Percentiles rank a stretch among this genome's conserved stretches.
Conservation (phyloP, 2,113 vertebrate genomes). For the Rhodinocichla rosea region DNA sequence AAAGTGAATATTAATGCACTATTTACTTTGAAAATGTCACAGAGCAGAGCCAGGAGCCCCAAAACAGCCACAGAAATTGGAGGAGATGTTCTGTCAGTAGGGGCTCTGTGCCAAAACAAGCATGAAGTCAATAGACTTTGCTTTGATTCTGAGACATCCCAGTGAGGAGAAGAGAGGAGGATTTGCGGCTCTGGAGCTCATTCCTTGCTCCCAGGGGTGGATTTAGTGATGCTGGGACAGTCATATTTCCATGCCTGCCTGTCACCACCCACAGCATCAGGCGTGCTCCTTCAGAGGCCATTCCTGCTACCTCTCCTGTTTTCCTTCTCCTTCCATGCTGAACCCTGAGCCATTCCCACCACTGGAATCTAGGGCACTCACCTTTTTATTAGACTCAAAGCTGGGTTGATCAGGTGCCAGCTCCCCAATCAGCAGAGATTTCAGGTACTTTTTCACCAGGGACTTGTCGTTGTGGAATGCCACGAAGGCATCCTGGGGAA, state of each 20-base stretch:
- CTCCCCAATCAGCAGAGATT: conserved; percentile 75
- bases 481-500: conserved; percentile 74
- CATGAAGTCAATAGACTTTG: neutral
- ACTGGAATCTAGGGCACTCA: conserved; percentile 47
- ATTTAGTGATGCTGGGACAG: neutral
- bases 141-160: neutral
- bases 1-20: neutral
- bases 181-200: neutral
- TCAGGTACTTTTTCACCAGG: conserved; percentile 75
- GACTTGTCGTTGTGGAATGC: conserved; percentile 74
- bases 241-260: neutral
- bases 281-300: accelerated
- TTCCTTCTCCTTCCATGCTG: neutral
- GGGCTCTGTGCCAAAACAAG: neutral
- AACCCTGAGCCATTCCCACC: neutral
- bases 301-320: neutral
- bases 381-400: conserved; percentile 77
- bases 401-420: conserved; percentile 77
- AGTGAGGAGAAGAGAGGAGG: neutral
- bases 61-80: neutral
- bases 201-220: neutral
- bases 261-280: neutral
- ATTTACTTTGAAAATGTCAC: neutral
- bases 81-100: neutral
- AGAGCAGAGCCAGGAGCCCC: neutral